These are phyloP conservation scores for Latrodectus geometricus DNA, from an alignment of 1,140 invertebrate genomes.

Conservation along the genomic window DNA sequence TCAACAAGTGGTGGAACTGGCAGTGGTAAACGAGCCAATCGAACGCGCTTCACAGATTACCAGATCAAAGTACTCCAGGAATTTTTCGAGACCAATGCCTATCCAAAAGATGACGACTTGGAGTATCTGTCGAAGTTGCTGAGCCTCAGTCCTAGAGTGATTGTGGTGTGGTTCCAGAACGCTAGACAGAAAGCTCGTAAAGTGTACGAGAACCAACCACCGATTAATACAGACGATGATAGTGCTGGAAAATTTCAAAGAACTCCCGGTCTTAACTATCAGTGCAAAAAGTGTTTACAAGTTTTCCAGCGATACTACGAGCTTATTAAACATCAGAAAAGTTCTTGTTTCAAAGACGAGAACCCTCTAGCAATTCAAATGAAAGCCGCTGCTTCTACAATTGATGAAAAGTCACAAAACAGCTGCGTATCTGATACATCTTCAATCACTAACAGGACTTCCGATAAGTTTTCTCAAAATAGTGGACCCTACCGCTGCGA, in stretches of 20 bases:
- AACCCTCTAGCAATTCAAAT: constrained; percentile 76
- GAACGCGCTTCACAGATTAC: constrained; percentile 98
- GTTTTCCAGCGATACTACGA: constrained; percentile 99
- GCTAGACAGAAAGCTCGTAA: constrained; percentile 96
- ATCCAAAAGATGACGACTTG: constrained; percentile 99
- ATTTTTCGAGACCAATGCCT: constrained; percentile 99
- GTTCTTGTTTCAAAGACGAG: constrained; percentile 93
- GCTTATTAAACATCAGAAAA: constrained; percentile 98
- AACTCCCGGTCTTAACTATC: constrained; percentile 96
- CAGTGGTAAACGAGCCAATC: constrained; percentile 87
- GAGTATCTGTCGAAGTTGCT: constrained; percentile 97
- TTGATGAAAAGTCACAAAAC: constrained; percentile 44
- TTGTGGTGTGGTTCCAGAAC: constrained; percentile 99
- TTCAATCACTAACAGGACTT: constrained; percentile 45
- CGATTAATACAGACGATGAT: constrained; percentile 68
- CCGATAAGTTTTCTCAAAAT: constrained; percentile 62
- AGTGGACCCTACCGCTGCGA: constrained; percentile 76
- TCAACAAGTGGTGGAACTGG: constrained; percentile 23
- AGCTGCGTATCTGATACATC: constrained; percentile 52
- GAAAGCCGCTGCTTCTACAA: constrained; percentile 62
- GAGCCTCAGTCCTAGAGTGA: constrained; percentile 91
- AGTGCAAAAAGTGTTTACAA: constrained; percentile 97
- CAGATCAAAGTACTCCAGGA: constrained; percentile 99
- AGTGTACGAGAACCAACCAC: constrained; percentile 96
- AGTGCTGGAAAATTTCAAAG: constrained; percentile 80